These are phyloP conservation scores for Furcifer pardalis DNA, from an alignment of 2,797 vertebrate species.

Conservation along the genomic window DNA sequence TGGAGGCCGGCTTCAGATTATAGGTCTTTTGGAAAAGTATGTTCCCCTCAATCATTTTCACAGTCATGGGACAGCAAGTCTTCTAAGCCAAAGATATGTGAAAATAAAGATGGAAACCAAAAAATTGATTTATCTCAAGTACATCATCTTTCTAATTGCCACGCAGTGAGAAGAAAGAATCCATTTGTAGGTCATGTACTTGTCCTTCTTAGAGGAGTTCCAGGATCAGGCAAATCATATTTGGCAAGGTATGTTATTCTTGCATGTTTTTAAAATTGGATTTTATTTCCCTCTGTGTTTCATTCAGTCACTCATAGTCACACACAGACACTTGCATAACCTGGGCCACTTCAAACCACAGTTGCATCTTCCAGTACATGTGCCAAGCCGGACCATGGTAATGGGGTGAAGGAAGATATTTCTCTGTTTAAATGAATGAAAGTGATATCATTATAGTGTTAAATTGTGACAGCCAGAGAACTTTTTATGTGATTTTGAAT, in stretches of 20 bases:
- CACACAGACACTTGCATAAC: not conserved
- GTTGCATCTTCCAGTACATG: not conserved
- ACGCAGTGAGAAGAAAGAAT: constrained; percentile 74
- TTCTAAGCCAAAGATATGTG: constrained; percentile 67
- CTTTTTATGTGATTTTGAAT: not conserved
- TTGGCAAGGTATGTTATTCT: constrained; percentile 86
- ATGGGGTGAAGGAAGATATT: not conserved
- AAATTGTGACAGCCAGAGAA: too few species aligned
- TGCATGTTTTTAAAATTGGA: constrained; percentile 39
- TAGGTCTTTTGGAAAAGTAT: constrained; percentile 60
- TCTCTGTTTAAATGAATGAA: not conserved
- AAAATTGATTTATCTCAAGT: constrained; percentile 65
- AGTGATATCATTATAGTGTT: too few species aligned
- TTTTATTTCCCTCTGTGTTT: not conserved
- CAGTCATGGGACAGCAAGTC: constrained; percentile 60
- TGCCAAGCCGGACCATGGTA: not conserved
- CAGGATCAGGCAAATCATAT: constrained; percentile 95
- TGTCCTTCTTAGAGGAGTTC: constrained; percentile 93
- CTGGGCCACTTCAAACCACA: not conserved
- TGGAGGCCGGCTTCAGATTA: constrained; percentile 74
- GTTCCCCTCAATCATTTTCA: constrained; percentile 80
- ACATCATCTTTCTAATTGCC: constrained; percentile 65
- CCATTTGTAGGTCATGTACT: constrained; percentile 85
- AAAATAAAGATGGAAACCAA: constrained; percentile 67
- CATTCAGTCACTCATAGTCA: not conserved